phyloP scores from a whole-genome alignment of 1,140 invertebrate species.

The Cydia strobilella region DNA sequence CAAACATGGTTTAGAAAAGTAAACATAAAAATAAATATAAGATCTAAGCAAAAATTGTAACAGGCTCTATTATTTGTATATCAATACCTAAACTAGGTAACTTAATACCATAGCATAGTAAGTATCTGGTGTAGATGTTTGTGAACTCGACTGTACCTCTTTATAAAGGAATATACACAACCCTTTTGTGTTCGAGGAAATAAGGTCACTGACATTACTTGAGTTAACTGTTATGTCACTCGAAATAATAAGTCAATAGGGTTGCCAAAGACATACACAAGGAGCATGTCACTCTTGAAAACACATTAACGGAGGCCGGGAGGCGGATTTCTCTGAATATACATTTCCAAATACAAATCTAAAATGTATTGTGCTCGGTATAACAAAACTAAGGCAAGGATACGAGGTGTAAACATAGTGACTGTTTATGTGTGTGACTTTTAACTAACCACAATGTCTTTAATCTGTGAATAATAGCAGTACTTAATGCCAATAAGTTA shows the following conservation, averaged over 20 bases:
- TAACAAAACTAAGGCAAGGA: neutral
- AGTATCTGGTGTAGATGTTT: too few relatives aligned
- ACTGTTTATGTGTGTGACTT: neutral
- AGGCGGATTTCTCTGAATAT: neutral
- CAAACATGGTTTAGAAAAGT: too few relatives aligned
- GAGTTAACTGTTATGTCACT: neutral
- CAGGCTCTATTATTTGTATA: too few relatives aligned
- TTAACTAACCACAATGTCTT: too few relatives aligned
- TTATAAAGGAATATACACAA: neutral
- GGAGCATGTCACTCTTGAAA: neutral
- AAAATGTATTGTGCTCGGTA: neutral
- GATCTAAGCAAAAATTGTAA: too few relatives aligned
- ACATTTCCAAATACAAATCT: neutral
- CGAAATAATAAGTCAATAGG: neutral
- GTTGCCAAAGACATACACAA: constrained; percentile 1
- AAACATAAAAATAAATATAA: too few relatives aligned
- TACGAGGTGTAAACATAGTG: neutral
- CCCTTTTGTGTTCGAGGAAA: neutral
- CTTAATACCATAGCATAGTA: too few relatives aligned
- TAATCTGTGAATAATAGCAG: too few relatives aligned
- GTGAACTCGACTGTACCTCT: neutral
- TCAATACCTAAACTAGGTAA: too few relatives aligned
- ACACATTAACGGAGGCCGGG: neutral
- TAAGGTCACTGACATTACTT: neutral
- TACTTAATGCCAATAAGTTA: too few relatives aligned